phyloP scores from a whole-genome alignment of 1,140 invertebrate species.

The Tigriopus japonicus region DNA sequence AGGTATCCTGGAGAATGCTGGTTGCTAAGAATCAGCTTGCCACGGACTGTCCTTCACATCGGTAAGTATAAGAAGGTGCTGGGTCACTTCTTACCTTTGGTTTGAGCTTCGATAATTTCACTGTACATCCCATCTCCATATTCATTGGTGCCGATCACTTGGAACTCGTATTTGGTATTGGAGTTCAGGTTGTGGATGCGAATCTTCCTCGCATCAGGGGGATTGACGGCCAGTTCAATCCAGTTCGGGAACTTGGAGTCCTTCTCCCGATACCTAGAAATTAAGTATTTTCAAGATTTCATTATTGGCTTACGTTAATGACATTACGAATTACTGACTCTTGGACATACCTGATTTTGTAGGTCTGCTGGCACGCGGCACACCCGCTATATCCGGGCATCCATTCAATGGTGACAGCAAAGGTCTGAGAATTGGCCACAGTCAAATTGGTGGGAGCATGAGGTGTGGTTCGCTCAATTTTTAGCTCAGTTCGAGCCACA shows the following conservation, averaged over 20 bases:
- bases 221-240: conserved; percentile 79
- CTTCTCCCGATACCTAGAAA: conserved; percentile 48
- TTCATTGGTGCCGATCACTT: conserved; percentile 81
- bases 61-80: too few relatives aligned
- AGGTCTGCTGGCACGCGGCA: conserved; percentile 78
- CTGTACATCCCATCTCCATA: conserved; percentile 87
- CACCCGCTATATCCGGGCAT: conserved; percentile 85
- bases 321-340: too few relatives aligned
- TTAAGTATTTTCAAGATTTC: background rate
- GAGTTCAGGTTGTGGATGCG: conserved; percentile 75
- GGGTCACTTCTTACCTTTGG: conserved; percentile 47
- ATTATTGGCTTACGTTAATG: too few relatives aligned
- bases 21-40: too few relatives aligned
- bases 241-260: conserved; percentile 49
- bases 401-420: conserved; percentile 73
- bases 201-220: conserved; percentile 65
- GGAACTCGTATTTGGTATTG: conserved; percentile 83
- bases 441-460: conserved; percentile 88
- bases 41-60: too few relatives aligned
- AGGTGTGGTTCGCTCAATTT: conserved; percentile 85
- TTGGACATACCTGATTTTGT: conserved; percentile 80
- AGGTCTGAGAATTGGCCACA: conserved; percentile 50
- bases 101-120: conserved; percentile 68
- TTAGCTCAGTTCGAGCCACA: conserved; percentile 65
- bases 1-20: too few relatives aligned